Evolutionary conservation across 2,797 vertebrate genomes (phyloP).

Genomic region (Anas capensis): DNA sequence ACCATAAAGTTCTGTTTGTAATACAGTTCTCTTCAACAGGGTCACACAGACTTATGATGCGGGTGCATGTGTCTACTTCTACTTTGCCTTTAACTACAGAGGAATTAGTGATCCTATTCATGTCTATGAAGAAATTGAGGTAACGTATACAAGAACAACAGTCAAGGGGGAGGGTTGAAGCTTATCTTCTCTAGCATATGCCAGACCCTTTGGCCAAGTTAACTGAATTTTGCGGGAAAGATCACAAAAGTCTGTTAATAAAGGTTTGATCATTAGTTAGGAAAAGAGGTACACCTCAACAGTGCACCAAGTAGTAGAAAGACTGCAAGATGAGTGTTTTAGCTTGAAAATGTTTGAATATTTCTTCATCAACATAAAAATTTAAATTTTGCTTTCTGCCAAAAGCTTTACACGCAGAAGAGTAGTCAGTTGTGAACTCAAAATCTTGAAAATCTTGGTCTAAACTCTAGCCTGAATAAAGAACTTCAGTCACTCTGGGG

Average conservation of each 20-base stretch:
- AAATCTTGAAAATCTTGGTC: background rate
- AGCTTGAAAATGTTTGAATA: background rate
- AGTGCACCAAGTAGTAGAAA: background rate
- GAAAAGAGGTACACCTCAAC: background rate
- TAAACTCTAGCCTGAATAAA: background rate
- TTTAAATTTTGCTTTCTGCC: background rate
- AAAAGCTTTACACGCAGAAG: background rate
- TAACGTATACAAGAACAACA: slow-evolving; percentile 71
- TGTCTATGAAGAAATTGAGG: slow-evolving; percentile 96
- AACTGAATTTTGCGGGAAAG: background rate
- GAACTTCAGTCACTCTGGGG: background rate
- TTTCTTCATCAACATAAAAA: background rate
- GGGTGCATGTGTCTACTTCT: slow-evolving; percentile 98
- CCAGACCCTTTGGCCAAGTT: background rate
- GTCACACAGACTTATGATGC: slow-evolving; percentile 97
- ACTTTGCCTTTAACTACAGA: slow-evolving; percentile 99
- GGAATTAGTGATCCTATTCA: slow-evolving; percentile 93
- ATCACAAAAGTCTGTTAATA: background rate
- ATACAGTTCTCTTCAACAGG: slow-evolving; percentile 80
- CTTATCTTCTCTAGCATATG: background rate
- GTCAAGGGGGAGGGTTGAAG: background rate
- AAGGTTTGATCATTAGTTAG: background rate
- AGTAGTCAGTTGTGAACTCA: background rate
- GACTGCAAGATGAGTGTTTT: background rate
- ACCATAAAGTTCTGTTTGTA: slow-evolving; percentile 50